Percentiles rank a stretch among this genome's conserved stretches.
phyloP scores from a whole-genome alignment of 2,113 vertebrate genomes.

The Fukomys damarensis region DNA sequence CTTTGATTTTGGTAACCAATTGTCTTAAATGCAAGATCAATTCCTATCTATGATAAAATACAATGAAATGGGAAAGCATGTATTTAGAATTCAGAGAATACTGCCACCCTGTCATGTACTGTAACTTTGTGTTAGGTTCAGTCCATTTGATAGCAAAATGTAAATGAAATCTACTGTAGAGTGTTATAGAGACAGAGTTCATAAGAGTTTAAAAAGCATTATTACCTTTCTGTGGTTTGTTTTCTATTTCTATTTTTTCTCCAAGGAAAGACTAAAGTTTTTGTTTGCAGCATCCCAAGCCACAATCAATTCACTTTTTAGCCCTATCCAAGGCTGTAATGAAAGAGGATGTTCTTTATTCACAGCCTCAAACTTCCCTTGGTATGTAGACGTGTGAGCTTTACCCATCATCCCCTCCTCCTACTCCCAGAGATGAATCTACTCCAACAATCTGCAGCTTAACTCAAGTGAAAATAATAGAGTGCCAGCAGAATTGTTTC shows the following conservation, averaged over 20 bases:
- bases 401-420: background rate
- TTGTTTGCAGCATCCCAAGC: background rate
- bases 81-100: background rate
- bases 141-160: background rate
- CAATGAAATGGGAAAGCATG: background rate
- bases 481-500: conserved; percentile 16
- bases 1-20: background rate
- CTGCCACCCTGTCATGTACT: background rate
- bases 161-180: background rate
- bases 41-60: background rate
- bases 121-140: background rate
- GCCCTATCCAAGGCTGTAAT: background rate
- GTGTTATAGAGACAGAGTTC: background rate
- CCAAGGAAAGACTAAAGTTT: background rate
- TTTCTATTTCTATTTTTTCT: background rate
- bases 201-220: background rate
- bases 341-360: background rate
- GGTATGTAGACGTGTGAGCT: background rate
- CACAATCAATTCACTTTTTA: background rate
- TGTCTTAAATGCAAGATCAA: background rate
- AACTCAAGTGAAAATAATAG: conserved; percentile 39
- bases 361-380: background rate
- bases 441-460: conserved; percentile 6
- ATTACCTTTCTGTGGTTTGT: background rate
- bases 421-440: background rate